These are phyloP conservation scores for Austrolebias charrua DNA, from an alignment of 2,797 vertebrate genomes.

Conservation along the genomic window DNA sequence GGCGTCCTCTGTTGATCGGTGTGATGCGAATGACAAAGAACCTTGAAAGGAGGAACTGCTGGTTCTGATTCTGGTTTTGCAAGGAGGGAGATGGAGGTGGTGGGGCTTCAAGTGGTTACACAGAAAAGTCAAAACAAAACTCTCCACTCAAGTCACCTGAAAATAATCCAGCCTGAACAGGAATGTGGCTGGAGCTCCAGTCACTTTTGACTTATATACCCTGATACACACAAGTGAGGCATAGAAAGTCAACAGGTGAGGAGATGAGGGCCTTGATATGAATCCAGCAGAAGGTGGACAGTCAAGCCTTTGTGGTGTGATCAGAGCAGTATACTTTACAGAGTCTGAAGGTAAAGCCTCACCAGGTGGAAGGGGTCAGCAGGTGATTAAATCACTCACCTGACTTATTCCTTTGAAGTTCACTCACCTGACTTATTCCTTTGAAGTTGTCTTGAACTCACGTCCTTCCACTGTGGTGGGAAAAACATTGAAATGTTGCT, in stretches of 20 bases:
- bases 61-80: no score
- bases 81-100: neutral
- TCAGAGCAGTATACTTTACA: conserved; percentile 17
- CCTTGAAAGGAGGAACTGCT: no score
- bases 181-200: conserved; percentile 29
- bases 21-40: no score
- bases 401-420: no score
- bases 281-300: conserved; percentile 50
- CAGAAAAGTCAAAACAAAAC: conserved; percentile 27
- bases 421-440: no score
- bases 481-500: no score
- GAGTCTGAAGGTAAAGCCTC: conserved; percentile 11
- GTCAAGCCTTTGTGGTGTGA: conserved; percentile 66
- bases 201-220: no score
- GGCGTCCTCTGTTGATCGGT: no score
- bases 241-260: neutral
- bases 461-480: no score
- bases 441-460: no score
- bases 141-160: conserved; percentile 25
- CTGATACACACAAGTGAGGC: no score
- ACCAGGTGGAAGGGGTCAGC: conserved; percentile 9
- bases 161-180: conserved; percentile 27
- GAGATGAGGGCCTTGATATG: conserved; percentile 2
- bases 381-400: conserved; percentile 28
- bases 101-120: conserved; percentile 27